Evolutionary conservation across 2,888 invertebrate species (phyloP).

Genomic region (Carterocephalus palaemon): DNA sequence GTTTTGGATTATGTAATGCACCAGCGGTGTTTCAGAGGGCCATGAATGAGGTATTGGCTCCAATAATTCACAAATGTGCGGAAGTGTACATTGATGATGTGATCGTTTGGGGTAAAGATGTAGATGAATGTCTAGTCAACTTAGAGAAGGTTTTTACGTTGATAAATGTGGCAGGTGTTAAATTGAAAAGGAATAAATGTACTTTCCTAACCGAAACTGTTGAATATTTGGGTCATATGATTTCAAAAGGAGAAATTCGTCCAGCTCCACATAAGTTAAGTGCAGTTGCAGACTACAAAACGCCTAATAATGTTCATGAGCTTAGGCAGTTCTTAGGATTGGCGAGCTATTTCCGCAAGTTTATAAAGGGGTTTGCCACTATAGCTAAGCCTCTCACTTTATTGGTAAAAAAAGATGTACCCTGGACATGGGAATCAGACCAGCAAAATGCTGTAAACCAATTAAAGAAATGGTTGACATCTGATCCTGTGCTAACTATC

Average conservation of each 20-base stretch:
- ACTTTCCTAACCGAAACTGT: no score
- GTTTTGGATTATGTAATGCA: no score
- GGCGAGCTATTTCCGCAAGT: slow-evolving; percentile 27
- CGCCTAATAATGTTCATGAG: slow-evolving; percentile 25
- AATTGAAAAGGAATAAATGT: no score
- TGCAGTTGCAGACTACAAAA: no score
- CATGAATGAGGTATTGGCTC: slow-evolving; percentile 24
- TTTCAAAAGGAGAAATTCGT: no score
- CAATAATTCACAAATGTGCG: slow-evolving; percentile 22
- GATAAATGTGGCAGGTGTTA: no score
- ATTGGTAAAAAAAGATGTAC: slow-evolving; percentile 23
- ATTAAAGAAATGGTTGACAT: slow-evolving; percentile 4
- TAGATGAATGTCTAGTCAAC: slow-evolving; percentile 10
- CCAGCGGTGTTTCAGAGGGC: no score
- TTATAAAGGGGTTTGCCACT: slow-evolving; percentile 25
- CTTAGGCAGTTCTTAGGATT: slow-evolving; percentile 30
- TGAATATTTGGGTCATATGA: no score
- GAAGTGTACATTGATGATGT: slow-evolving; percentile 29
- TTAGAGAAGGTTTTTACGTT: slow-evolving; percentile 13
- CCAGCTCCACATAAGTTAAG: no score
- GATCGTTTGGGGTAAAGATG: slow-evolving; percentile 21
- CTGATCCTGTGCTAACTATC: slow-evolving; percentile 30
- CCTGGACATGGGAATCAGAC: slow-evolving; percentile 29
- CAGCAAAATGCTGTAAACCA: slow-evolving; percentile 8
- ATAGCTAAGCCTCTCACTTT: slow-evolving; percentile 24